Conservation (phyloP, 2,888 invertebrate species). For the Epinotia brunnichana region DNA sequence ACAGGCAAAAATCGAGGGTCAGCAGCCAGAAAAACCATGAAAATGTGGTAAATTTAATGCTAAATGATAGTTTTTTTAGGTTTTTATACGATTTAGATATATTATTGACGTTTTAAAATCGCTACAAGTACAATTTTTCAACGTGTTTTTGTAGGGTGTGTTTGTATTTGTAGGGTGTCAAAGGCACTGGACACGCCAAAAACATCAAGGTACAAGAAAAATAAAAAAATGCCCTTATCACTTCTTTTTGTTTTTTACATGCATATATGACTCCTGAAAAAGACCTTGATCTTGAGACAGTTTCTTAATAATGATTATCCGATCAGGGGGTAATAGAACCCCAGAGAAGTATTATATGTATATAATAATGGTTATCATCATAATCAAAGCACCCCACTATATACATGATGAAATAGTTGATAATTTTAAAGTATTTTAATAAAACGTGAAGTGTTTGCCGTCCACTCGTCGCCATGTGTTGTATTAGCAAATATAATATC, state of each 20-base stretch:
- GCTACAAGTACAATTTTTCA: too few species aligned
- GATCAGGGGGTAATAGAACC: background rate
- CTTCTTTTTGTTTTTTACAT: background rate
- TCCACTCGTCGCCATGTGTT: constrained; percentile 30
- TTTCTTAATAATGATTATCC: background rate
- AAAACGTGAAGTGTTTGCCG: constrained; percentile 37
- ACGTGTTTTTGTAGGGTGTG: too few species aligned
- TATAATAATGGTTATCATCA: constrained; percentile 14
- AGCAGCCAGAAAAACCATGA: too few species aligned
- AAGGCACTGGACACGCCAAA: too few species aligned
- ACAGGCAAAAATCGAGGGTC: too few species aligned
- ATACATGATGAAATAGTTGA: constrained; percentile 36
- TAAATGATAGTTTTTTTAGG: too few species aligned
- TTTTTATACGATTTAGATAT: too few species aligned
- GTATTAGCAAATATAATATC: constrained; percentile 38
- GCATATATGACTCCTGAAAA: background rate
- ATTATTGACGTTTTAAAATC: too few species aligned
- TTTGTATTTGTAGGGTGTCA: too few species aligned
- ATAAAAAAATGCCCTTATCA: too few species aligned
- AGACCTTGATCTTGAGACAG: background rate
- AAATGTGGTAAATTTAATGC: too few species aligned
- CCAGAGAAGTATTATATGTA: background rate
- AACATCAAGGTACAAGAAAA: too few species aligned
- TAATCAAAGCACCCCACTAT: constrained; percentile 26
- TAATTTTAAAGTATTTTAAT: constrained; percentile 40